Base-by-base conservation (phyloP, 2,113 vertebrate genomes). In the Calyptommatus sinebrachiatus region DNA sequence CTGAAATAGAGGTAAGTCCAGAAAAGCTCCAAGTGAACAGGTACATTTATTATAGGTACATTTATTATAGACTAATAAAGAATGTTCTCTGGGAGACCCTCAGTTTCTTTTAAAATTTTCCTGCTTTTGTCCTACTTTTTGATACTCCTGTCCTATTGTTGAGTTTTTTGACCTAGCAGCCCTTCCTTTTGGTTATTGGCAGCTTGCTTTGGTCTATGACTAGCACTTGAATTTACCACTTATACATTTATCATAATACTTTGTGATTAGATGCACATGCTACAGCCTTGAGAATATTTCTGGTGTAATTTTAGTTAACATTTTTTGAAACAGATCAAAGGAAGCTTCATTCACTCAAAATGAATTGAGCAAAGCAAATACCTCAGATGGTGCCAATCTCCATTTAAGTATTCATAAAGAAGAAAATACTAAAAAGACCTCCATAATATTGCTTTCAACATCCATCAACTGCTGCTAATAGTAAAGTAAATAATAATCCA, bases 321-420 rank as follows among this genome's bases (percentile, higher is more conserved):
- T 48, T 69, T 69, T 28, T 24, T 68, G 63, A 57, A 60, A 22
- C 7, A 5, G 48, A 41, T 78, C 31, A 78, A 31, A 70, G 60
- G 48, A 70, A 60, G 22, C 22, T 4, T n/a, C 22, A 78, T 18
- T 12, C 66, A 57, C 65, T 60, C 22, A 67, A 28, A 66, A 18
- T 48, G 62, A 76, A 48, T 76, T 48, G 48, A 65, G 62, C 62
- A 41, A 28, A 78, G 22, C 50, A 78, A 68, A 78, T 35, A 69
- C n/a, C 12, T 69, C 22, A 20, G n/a, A 60, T 8, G 24, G 12
- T n/a, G 29, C 50, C 24, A 41, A n/a, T 41, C 66, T 60, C 14
- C 9, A 35, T 31, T 78, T 70, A 70, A 70, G 29, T 69, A 41
- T 60, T 78, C 14, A 60, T 78, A 70, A 78, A 78, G 60, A 57